Conservation (phyloP, 2,797 vertebrate genomes). For the Orientallactaga sibirica region DNA sequence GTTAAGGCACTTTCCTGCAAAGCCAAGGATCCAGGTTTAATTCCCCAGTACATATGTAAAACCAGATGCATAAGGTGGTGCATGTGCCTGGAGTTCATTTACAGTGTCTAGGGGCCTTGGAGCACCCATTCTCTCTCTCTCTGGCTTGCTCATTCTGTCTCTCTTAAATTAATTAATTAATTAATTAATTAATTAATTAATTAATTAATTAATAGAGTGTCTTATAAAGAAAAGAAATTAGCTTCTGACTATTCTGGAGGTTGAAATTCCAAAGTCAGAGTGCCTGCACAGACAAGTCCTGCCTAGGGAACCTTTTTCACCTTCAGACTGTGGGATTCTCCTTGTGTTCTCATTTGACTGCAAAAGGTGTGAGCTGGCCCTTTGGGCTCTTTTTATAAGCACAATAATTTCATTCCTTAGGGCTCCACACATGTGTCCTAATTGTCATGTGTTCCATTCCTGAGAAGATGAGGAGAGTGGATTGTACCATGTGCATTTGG, state of each 20-base stretch:
- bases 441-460: neutral
- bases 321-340: neutral
- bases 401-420: neutral
- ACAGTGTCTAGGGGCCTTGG: too few relatives aligned
- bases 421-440: neutral
- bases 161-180: too few relatives aligned
- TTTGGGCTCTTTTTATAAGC: neutral
- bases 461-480: too few relatives aligned
- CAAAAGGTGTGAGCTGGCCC: neutral
- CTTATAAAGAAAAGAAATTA: neutral
- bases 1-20: too few relatives aligned
- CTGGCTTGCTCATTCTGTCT: too few relatives aligned
- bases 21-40: too few relatives aligned
- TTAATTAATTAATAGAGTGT: rapidly evolving
- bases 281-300: neutral
- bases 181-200: too few relatives aligned
- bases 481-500: neutral
- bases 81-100: too few relatives aligned
- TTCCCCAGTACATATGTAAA: too few relatives aligned
- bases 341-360: neutral
- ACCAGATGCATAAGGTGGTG: too few relatives aligned
- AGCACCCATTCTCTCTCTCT: too few relatives aligned
- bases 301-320: neutral
- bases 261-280: neutral
- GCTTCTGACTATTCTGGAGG: neutral